Base-by-base conservation (phyloP, 2,888 invertebrate species). In the Oasisia sp. region DNA sequence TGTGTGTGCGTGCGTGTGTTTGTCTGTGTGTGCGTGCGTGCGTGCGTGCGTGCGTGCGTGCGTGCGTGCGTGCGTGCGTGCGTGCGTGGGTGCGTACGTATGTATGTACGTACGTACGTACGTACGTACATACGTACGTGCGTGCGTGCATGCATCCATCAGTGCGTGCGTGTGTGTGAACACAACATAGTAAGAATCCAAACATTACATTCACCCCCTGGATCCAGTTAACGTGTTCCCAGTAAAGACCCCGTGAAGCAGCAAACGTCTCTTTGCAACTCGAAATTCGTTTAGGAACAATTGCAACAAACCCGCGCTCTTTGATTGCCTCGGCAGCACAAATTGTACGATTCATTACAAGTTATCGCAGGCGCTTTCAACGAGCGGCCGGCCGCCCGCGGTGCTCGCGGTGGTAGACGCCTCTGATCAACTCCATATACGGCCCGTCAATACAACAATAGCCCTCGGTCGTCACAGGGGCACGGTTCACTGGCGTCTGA, bases 331-430 rank as follows among this genome's bases (percentile, higher is more conserved):
- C 74, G 27, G n/a, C 27, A n/a, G 27, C 74, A 27, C 74, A 74
- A 74, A 74, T 74, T 27, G 74, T n/a, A 74, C 74, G 74, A 74
- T 74, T 74, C n/a, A 74, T 74, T 19, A 74, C 74, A 74, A 74
- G 74, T 74, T 74, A 74, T 74, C 27, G n/a, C 74, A 74, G 27
- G 74, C 74, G 74, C 74, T 74, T 27, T 74, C 74, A 74, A 74
- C 14, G 74, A 19, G 74, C 74, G 27, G 74, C n/a, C 19, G 3
- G 27, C 27, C 74, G 27, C 19, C 74, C 74, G 27, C 27, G 14
- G 74, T 27, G 74, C 14, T 19, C 19, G n/a, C 19, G 5, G 27
- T 27, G 27, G 74, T 27, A 74, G 74, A 27, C n/a, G 14, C 7
- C 7, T 19, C 74, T 74, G 74, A 74, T 74, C 74, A 74, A 74